These are phyloP conservation scores for Didymodactylos carnosus DNA, from an alignment of 2,888 invertebrate species.

Conservation along the genomic window DNA sequence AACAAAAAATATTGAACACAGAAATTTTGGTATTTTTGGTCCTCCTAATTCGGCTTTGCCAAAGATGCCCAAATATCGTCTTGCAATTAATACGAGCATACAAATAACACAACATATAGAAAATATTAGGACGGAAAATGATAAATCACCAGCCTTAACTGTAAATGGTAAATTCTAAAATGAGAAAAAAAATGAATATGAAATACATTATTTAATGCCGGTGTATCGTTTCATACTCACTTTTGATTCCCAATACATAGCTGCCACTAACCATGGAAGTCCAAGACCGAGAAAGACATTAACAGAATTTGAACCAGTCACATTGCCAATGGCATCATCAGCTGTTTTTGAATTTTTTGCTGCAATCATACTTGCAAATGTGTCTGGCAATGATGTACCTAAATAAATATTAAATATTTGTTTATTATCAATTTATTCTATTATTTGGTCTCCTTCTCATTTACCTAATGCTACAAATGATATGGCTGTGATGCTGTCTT, in stretches of 20 bases:
- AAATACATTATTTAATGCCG: too few species aligned
- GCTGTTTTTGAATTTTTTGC: slow-evolving; percentile 41
- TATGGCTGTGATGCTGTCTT: slow-evolving; percentile 39
- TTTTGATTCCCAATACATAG: slow-evolving; percentile 36
- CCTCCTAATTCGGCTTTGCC: slow-evolving; percentile 38
- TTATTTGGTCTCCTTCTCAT: slow-evolving; percentile 14
- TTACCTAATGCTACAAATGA: slow-evolving; percentile 19
- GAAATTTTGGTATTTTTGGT: slow-evolving; percentile 12
- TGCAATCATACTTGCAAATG: slow-evolving; percentile 43
- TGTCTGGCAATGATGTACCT: slow-evolving; percentile 43
- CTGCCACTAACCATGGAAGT: slow-evolving; percentile 43
- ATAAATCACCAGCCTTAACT: slow-evolving; percentile 24
- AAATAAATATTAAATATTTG: too few species aligned
- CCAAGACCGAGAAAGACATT: slow-evolving; percentile 46
- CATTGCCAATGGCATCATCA: slow-evolving; percentile 44
- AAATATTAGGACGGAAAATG: slow-evolving; percentile 41
- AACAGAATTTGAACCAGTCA: slow-evolving; percentile 45
- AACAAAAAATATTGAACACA: slow-evolving; percentile 15
- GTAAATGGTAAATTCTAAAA: slow-evolving; percentile 23
- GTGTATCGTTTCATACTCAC: too few species aligned
- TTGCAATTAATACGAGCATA: slow-evolving; percentile 35
- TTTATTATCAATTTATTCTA: slow-evolving; percentile 25
- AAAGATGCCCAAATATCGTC: slow-evolving; percentile 36
- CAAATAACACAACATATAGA: slow-evolving; percentile 38
- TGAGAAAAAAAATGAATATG: not conserved